Conservation (phyloP, 2,888 invertebrate genomes). For the Liodrosophila aerea region DNA sequence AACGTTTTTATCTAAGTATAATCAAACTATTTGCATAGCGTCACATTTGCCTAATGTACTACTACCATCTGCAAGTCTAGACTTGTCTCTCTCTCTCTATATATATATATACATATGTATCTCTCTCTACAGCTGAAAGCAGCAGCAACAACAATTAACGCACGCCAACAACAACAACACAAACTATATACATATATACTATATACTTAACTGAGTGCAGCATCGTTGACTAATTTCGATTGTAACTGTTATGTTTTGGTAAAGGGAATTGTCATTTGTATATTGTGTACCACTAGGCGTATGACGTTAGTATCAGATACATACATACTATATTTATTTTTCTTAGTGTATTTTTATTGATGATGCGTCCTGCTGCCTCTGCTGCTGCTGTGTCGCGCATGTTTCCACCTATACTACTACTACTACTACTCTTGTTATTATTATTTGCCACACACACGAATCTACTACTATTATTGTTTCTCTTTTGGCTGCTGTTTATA, state of each 20-base stretch:
- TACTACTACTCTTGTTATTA: slow-evolving; percentile 25
- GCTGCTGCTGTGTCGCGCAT: slow-evolving; percentile 70
- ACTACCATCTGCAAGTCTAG: slow-evolving; percentile 55
- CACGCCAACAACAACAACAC: slow-evolving; percentile 45
- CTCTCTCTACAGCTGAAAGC: slow-evolving; percentile 38
- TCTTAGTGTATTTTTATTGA: slow-evolving; percentile 19
- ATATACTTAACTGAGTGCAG: slow-evolving; percentile 40
- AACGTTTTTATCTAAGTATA: slow-evolving; percentile 60
- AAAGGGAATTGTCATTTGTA: slow-evolving; percentile 47
- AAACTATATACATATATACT: slow-evolving; percentile 23
- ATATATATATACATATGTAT: slow-evolving; percentile 10
- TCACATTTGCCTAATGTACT: slow-evolving; percentile 51
- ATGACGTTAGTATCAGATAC: slow-evolving; percentile 47
- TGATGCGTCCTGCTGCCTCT: slow-evolving; percentile 42
- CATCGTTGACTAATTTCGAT: slow-evolving; percentile 31
- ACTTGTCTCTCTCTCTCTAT: slow-evolving; percentile 38
- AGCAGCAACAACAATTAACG: slow-evolving; percentile 69
- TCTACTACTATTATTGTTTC: slow-evolving; percentile 19
- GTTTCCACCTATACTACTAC: slow-evolving; percentile 30
- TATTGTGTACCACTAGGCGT: slow-evolving; percentile 75
- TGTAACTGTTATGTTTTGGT: slow-evolving; percentile 22
- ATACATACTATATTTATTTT: slow-evolving; percentile 15
- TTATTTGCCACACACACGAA: slow-evolving; percentile 28
- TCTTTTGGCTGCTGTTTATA: slow-evolving; percentile 54
- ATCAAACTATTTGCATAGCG: slow-evolving; percentile 49